Evolutionary conservation across 35 echinoderm and acorn worm genomes (phyloP), one percentile per base, ranked within the genome.

Genomic region (Chiridota heheva): DNA sequence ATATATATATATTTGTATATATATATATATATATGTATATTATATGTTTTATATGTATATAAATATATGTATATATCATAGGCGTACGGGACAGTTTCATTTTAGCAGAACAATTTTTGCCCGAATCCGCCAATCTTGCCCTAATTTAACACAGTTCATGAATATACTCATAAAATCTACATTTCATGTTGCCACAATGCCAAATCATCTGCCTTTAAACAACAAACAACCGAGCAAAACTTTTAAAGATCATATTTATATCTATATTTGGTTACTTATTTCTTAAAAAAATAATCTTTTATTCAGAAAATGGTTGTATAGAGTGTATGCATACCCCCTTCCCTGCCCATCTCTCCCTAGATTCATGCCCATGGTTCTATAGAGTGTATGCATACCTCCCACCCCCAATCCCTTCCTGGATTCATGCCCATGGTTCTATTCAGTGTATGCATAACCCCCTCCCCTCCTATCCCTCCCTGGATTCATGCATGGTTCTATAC

Each of bases 21-120:
- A 51, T 51, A 51, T 51, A 51, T 51, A 51, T 8, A n/a, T n/a
- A 51, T 51, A 51, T 51, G n/a, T 51, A 51, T 51, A 51, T 51
- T 12, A 12, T 12, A 12, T 12, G 47, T 8, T n/a, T 12, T 51
- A 51, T 51, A 51, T 51, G n/a, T 51, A 51, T 51, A 51, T 61
- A 61, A 26, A 61, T 4, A n/a, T 30, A 6, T 61, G 32, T 61
- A 61, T 51, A 62, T 62, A 62, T 62, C 25, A 27, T 13, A 22
- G 58, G 24, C 49, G 24, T 16, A 56, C 16, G 2, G 49, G 0
- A 56, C 16, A 56, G 16, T 16, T 24, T 56, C 49, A 24, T 56
- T 56, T 16, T 18, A 56, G 24, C 49, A 56, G 49, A 56, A 18
- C 24, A 24, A 18, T 24, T 16, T 18, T 18, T 18, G 16, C 24